Conservation (phyloP, 2,888 invertebrate species). For the Craniophora ligustri region DNA sequence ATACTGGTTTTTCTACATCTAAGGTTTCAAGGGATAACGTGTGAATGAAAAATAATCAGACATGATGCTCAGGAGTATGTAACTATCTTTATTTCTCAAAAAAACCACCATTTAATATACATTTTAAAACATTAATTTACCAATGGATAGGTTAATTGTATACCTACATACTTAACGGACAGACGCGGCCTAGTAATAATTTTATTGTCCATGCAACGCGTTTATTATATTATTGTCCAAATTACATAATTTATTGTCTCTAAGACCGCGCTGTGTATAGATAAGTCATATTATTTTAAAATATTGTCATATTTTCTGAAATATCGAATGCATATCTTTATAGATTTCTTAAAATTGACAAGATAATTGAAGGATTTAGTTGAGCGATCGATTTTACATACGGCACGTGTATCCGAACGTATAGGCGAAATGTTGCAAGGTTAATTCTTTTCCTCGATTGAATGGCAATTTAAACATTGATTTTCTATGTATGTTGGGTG, state of each 20-base stretch:
- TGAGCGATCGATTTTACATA: slow-evolving; percentile 9
- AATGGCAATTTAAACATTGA: slow-evolving; percentile 14
- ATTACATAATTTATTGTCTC: slow-evolving; percentile 55
- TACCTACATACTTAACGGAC: slow-evolving; percentile 65
- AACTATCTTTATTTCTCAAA: slow-evolving; percentile 85
- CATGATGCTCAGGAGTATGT: slow-evolving; percentile 84
- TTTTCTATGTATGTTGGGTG: background rate
- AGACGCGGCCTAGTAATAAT: slow-evolving; percentile 59
- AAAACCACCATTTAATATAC: slow-evolving; percentile 86
- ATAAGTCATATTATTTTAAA: slow-evolving; percentile 38
- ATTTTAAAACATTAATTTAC: slow-evolving; percentile 79
- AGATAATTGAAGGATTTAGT: slow-evolving; percentile 36
- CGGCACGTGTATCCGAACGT: slow-evolving; percentile 17
- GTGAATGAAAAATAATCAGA: slow-evolving; percentile 66
- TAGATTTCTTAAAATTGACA: slow-evolving; percentile 27
- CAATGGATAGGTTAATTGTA: slow-evolving; percentile 72
- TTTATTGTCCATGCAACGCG: slow-evolving; percentile 44
- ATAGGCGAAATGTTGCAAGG: slow-evolving; percentile 27
- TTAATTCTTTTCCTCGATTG: slow-evolving; percentile 17
- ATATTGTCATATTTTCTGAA: slow-evolving; percentile 44
- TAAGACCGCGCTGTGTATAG: slow-evolving; percentile 47
- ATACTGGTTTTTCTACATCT: no score
- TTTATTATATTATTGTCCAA: slow-evolving; percentile 60
- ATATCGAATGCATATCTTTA: slow-evolving; percentile 50
- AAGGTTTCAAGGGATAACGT: background rate